Base-by-base conservation (phyloP, 1,140 invertebrate species). In the Penaeus chinensis region DNA sequence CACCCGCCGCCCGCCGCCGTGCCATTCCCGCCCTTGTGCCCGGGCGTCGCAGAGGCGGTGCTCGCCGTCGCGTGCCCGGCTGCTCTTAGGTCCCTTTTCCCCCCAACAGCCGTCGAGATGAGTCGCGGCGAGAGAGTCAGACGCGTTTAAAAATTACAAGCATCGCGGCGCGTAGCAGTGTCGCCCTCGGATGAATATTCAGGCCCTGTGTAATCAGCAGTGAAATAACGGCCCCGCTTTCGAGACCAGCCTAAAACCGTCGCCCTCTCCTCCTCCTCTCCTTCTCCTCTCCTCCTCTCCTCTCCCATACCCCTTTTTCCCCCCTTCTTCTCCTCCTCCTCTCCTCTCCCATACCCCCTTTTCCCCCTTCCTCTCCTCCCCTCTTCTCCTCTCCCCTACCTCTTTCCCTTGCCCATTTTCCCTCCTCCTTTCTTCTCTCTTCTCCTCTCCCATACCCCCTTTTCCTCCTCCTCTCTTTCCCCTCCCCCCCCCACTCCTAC, bases 101-200 rank as follows among this genome's bases (percentile, higher is more conserved):
- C 80, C 80, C 78, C 32, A 32, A 32, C 32, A 32, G 61, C 61
- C 47, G 54, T 47, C 60, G 69, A 82, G 80, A 85, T 82, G 85
- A 82, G 80, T 77, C 80, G 85, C 32, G 32, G 32, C 32, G 32
- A 65, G 54, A 47, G 85, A 82, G 85, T 77, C 62, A 79, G 85
- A 87, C 69, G 85, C 80, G 79, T 79, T 82, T 82, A 87, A 87
- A 87, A 87, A 87, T 87, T 87, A 87, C 85, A 87, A 77, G 79
- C 85, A 87, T 87, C 85, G 80, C 71, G 85, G 24, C 83, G 60
- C 74, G 85, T 82, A 77, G 79, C 85, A 82, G 85, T 87, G 85
- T 87, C 85, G 85, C 85, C 85, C 85, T 32, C 62, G 85, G 85
- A 87, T 87, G 85, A 87, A 87, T 87, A 87, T 87, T 87, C 85